Conservation (phyloP, 2,113 vertebrate species). For the Stigmatopora argus region DNA sequence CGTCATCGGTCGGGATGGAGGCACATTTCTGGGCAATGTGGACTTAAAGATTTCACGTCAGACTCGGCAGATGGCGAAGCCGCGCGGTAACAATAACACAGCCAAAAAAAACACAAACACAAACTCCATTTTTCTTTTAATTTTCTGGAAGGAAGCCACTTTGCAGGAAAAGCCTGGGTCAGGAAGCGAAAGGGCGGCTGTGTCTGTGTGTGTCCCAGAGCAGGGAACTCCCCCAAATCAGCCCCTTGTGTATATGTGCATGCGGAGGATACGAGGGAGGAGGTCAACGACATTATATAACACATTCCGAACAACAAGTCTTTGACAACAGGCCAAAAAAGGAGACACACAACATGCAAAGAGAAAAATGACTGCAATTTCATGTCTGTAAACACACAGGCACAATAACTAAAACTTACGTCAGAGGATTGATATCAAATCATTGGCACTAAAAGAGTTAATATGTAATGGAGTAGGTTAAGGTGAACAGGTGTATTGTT, state of each 20-base stretch:
- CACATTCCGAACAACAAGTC: slow-evolving; percentile 14
- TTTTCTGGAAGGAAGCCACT: slow-evolving; percentile 1
- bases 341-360: slow-evolving; percentile 10
- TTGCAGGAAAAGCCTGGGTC: slow-evolving; percentile 15
- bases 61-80: slow-evolving; percentile 44
- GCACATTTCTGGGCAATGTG: slow-evolving; percentile 46
- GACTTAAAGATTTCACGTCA: slow-evolving; percentile 43
- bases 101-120: slow-evolving; percentile 2
- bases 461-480: background rate
- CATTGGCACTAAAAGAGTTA: slow-evolving; percentile 1
- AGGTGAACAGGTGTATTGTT: background rate
- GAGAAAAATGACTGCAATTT: slow-evolving; percentile 1
- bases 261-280: slow-evolving; percentile 38
- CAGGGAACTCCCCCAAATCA: slow-evolving; percentile 28
- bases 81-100: slow-evolving; percentile 41
- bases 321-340: slow-evolving; percentile 6
- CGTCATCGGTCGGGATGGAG: slow-evolving; percentile 53
- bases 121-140: background rate
- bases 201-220: slow-evolving; percentile 13
- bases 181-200: slow-evolving; percentile 13
- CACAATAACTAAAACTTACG: background rate
- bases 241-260: background rate
- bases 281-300: slow-evolving; percentile 36
- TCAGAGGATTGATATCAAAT: background rate
- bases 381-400: background rate